Evolutionary conservation across 2,113 vertebrate species (phyloP), one percentile per base, ranked within the genome.

Genomic region (Daphoenositta chrysoptera): DNA sequence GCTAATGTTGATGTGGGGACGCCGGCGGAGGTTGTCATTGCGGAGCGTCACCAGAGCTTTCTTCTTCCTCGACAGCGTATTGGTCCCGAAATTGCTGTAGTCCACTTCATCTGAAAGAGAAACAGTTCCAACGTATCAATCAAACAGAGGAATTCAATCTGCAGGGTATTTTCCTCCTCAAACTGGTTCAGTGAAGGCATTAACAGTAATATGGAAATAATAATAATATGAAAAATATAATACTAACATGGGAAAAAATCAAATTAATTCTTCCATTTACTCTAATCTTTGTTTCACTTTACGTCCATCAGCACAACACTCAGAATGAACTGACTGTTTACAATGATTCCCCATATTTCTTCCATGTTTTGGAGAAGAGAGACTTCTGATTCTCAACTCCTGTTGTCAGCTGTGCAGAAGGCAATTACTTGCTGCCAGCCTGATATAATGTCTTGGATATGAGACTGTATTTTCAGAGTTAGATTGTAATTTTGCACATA

Each of bases 41-140:
- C 99, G 98, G 47, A 99, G 98, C 0, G 98, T 98, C 35, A 99
- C 99, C 94, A 98, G 98, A 0, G 99, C 98, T 83, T 99, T 99
- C 97, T 99, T 99, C 96, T 98, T 99, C 83, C 99, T 98, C 0
- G 98, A 99, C 48, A 99, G 95, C 0, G 99, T 99, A 96, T 99
- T 99, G 76, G 98, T 98, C 82, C 98, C 99, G 13, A 99, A 99
- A 97, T 97, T 98, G 83, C 98, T 97, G 91, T 99, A 99, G 98
- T 99, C 99, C 2, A 99, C 98, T 95, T 99, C 99, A 96, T 99
- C 99, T 99, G 98, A 54, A 98, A 98, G 78, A 89, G 69, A 96
- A 96, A 89, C 35, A 71, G 93, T 7, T 76, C 33, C 56, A 5
- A 7, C 71, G 24, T 21, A 77, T 87, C 44, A 85, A 11, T 57